Base-by-base conservation (phyloP, 2,113 vertebrate species). In the Caranx melampygus region DNA sequence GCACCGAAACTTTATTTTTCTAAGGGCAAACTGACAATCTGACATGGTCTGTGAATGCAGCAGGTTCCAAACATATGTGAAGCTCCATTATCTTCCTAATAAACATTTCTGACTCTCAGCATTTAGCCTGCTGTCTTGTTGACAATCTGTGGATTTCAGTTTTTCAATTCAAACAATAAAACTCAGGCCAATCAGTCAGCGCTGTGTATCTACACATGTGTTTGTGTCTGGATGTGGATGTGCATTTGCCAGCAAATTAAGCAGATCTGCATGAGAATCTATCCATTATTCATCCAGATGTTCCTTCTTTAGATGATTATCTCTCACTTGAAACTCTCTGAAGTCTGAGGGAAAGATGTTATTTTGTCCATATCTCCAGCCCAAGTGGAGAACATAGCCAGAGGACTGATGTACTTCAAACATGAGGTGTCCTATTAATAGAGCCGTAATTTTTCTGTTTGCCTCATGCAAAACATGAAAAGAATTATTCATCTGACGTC, bases 401-500 rank as follows among this genome's bases (percentile, higher is more conserved):
- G 79, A 89, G 84, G 88, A 87, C 68, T 33, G 63, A 78, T 72
- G 63, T 21, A 79, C 83, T 84, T 92, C 86, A 89, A 90, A 93
- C 86, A 87, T 21, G 62, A 88, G 61, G 65, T 83, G 47, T 82
- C 66, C 71, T 78, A 86, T 88, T 82, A 89, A 86, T 71, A 73
- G 57, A 74, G 31, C 13, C 6, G 5, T 70, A 60, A 87, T 75
- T 78, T 86, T 81, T 69, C 42, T 61, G 64, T 89, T 90, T 90
- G 61, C 74, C 66, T 89, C 11, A 4, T 1, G 0, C 34, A 59
- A 83, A 88, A 90, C 86, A 94, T 92, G 68, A 94, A 92, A 93
- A 84, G 85, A 92, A 93, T 93, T 72, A 88, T 94, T 92, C 63
- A 92, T 92, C 80, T 89, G 47, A 85, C 26, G 67, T 67, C 72